Evolutionary conservation across 2,113 vertebrate genomes (phyloP).

Genomic region (Cephalopholis sonnerati): DNA sequence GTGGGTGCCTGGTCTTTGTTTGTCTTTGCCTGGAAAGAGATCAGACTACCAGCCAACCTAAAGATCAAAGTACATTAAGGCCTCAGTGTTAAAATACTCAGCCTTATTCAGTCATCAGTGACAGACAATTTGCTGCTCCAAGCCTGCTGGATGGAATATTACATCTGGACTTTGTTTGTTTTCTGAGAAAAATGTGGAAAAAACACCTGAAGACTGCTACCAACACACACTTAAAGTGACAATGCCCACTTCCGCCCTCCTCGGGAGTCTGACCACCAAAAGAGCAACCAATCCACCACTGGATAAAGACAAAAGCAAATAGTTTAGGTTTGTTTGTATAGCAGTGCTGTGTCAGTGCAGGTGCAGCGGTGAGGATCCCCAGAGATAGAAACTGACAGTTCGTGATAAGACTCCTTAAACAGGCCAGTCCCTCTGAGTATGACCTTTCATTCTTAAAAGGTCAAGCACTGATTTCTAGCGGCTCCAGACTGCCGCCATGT

Average conservation of each 20-base stretch:
- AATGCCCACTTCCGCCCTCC: background rate
- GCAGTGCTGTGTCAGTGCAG: constrained; percentile 32
- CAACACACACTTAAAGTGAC: background rate
- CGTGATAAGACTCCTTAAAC: constrained; percentile 46
- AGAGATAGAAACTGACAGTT: constrained; percentile 33
- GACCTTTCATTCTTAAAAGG: constrained; percentile 45
- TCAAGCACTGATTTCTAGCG: constrained; percentile 25
- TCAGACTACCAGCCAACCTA: background rate
- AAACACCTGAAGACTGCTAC: background rate
- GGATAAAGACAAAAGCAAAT: constrained; percentile 13
- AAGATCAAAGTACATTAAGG: constrained; percentile 11
- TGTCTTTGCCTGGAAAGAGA: constrained; percentile 13
- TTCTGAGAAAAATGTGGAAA: background rate
- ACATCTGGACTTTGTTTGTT: constrained; percentile 1
- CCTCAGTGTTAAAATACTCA: background rate
- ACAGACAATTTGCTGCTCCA: background rate
- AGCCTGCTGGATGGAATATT: background rate
- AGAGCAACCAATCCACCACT: background rate
- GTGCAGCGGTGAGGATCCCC: constrained; percentile 44
- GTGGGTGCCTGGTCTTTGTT: constrained; percentile 17
- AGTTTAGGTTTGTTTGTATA: background rate
- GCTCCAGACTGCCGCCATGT: constrained; percentile 24
- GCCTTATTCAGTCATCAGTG: background rate
- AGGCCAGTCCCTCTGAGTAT: background rate
- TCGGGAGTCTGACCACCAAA: constrained; percentile 18